phyloP scores from a whole-genome alignment of 2,888 invertebrate species.

The Cephus pygmeus region DNA sequence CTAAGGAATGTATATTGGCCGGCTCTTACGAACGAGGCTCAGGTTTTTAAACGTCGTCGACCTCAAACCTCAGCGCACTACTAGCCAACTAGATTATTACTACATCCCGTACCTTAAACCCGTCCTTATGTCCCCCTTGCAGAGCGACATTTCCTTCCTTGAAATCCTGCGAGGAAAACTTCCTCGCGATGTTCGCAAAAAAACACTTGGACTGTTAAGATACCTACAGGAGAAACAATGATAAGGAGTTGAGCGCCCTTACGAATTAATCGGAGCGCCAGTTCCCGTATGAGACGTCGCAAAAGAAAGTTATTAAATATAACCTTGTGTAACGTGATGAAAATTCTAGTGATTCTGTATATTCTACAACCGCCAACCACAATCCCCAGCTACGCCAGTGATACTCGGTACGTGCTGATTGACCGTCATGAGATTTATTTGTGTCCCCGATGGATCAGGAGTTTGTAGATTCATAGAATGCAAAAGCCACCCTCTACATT shows the following conservation, averaged over 20 bases:
- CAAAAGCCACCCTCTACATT: background rate
- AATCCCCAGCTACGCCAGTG: background rate
- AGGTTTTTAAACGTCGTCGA: background rate
- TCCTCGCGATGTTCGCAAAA: background rate
- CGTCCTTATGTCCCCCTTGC: background rate
- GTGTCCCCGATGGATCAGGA: background rate
- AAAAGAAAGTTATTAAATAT: constrained; percentile 49
- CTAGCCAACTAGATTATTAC: background rate
- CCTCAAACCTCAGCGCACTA: background rate
- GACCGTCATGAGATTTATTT: background rate
- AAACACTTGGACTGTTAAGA: background rate
- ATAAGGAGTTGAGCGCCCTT: background rate
- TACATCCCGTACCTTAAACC: background rate
- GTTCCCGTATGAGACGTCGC: constrained; percentile 22
- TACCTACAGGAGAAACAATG: background rate
- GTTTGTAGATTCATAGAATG: background rate
- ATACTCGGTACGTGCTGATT: background rate
- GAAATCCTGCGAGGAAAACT: background rate
- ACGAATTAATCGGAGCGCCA: background rate
- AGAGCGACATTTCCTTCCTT: background rate
- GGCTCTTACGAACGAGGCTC: background rate
- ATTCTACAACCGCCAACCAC: background rate
- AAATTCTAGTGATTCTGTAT: constrained; percentile 9
- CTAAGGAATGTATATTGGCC: background rate
- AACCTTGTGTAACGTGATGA: constrained; percentile 52